phyloP scores from a whole-genome alignment of 37 sponge, comb jelly and placozoan genomes.

The Bolinopsis microptera region DNA sequence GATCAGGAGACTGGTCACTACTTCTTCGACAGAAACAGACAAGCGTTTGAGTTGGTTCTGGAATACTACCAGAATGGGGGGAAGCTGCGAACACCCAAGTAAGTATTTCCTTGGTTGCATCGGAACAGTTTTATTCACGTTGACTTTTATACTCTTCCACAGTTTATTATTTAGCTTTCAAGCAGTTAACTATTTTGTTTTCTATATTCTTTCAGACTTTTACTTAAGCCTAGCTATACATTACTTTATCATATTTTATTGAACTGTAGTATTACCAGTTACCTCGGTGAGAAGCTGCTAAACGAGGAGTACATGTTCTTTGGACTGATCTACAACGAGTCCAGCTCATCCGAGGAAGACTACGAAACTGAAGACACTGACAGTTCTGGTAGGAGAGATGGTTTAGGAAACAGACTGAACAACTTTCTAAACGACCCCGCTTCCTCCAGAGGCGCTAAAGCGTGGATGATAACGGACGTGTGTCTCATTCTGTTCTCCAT shows the following conservation, averaged over 20 bases:
- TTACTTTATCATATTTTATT: too few relatives aligned
- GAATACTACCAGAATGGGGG: neutral
- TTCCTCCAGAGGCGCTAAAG: neutral
- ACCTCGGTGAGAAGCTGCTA: neutral
- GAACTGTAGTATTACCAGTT: too few relatives aligned
- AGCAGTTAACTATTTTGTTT: too few relatives aligned
- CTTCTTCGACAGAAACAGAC: conserved; percentile 7
- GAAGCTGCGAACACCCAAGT: neutral
- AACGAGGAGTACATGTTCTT: neutral
- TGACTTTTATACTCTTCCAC: too few relatives aligned
- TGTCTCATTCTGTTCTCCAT: neutral
- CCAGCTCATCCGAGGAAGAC: neutral
- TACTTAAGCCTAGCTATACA: too few relatives aligned
- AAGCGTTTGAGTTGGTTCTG: neutral
- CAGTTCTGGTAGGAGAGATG: neutral
- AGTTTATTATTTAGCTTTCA: too few relatives aligned
- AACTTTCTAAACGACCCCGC: conserved; percentile 12
- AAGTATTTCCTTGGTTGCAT: too few relatives aligned
- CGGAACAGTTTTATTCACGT: too few relatives aligned
- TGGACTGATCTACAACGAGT: neutral
- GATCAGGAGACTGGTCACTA: neutral
- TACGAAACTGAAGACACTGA: neutral
- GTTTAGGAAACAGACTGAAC: neutral
- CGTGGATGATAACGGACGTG: neutral
- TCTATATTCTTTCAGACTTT: too few relatives aligned